These are phyloP conservation scores for Sciurus carolinensis DNA, from an alignment of 2,797 vertebrate genomes.

Conservation along the genomic window DNA sequence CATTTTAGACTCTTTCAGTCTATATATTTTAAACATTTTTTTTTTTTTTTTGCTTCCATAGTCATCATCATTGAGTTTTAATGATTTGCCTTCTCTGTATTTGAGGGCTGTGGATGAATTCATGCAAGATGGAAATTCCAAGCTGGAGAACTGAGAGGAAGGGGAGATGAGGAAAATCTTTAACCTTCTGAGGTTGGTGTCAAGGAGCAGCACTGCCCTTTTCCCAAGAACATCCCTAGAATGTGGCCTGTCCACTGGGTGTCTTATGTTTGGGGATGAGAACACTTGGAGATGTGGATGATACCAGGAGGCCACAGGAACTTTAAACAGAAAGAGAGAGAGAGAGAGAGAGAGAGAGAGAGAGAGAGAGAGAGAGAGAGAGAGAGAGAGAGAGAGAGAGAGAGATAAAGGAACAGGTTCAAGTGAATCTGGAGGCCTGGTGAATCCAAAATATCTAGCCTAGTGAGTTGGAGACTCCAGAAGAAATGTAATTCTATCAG, in stretches of 20 bases:
- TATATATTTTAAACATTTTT: constrained; percentile 1
- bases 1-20: constrained; percentile 1
- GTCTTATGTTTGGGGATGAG: neutral
- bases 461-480: neutral
- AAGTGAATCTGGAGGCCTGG: neutral
- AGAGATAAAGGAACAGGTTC: neutral
- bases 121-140: neutral
- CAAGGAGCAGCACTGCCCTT: neutral
- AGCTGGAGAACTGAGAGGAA: neutral
- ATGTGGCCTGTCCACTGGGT: accelerated
- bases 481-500: neutral
- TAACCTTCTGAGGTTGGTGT: neutral
- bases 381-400: no score
- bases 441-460: neutral
- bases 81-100: neutral
- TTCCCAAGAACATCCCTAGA: neutral
- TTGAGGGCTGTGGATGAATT: neutral
- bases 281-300: neutral
- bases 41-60: neutral
- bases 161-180: neutral
- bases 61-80: neutral
- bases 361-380: neutral
- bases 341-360: neutral
- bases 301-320: neutral
- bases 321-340: neutral